Evolutionary conservation across 2,888 invertebrate species (phyloP).

Genomic region (Cerceris ruficornis): DNA sequence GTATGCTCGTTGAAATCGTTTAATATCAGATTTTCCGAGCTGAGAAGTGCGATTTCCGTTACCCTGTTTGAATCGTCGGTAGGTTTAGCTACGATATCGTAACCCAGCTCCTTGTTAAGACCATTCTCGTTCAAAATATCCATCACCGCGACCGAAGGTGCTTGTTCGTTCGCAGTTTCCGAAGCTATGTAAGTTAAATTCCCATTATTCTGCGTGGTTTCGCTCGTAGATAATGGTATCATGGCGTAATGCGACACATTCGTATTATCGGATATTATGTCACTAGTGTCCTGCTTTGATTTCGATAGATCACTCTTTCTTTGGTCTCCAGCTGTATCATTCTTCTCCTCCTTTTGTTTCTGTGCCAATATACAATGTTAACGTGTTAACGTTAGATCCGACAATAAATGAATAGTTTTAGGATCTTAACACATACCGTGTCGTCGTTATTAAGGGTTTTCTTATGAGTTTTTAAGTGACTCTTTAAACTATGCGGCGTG

Average conservation of each 20-base stretch:
- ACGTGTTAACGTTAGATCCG: background rate
- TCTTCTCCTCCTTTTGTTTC: constrained; percentile 32
- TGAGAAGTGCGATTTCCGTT: constrained; percentile 44
- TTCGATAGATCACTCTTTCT: constrained; percentile 46
- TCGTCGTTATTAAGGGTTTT: constrained; percentile 73
- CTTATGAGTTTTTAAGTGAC: constrained; percentile 90
- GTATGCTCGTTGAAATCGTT: constrained; percentile 57
- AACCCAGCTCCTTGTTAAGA: constrained; percentile 50
- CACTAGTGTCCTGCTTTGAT: constrained; percentile 31
- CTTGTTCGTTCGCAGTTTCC: constrained; percentile 51
- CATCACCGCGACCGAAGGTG: constrained; percentile 48
- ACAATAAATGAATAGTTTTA: too few relatives aligned
- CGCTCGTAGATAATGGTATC: constrained; percentile 66
- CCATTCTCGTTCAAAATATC: constrained; percentile 54
- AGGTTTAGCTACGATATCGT: constrained; percentile 36
- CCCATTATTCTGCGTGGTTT: constrained; percentile 45
- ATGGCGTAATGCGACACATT: constrained; percentile 68
- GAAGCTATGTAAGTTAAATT: constrained; percentile 65
- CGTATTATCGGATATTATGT: constrained; percentile 35
- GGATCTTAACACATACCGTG: constrained; percentile 62
- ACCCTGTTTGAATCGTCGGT: constrained; percentile 33
- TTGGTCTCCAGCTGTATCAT: constrained; percentile 52
- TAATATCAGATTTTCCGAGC: constrained; percentile 56
- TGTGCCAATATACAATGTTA: background rate
- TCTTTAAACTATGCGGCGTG: constrained; percentile 91